Evolutionary conservation across 2,888 invertebrate genomes (phyloP).

Genomic region (Andricus quercusramuli): DNA sequence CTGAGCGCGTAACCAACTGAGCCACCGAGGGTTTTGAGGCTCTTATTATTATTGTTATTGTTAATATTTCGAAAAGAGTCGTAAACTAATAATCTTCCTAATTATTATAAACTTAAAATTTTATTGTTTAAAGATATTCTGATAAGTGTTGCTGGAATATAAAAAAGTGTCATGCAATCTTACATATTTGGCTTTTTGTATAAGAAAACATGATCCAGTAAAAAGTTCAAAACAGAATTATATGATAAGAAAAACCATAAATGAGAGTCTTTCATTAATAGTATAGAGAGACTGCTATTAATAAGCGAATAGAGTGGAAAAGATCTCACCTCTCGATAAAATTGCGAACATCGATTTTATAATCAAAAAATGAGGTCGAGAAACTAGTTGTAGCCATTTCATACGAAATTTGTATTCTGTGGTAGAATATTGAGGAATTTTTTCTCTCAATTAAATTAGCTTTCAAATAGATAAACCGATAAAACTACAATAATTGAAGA

Average conservation of each 20-base stretch:
- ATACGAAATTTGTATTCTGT: conserved; percentile 5
- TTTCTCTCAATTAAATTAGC: background rate
- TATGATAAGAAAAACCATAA: background rate
- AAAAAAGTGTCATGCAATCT: background rate
- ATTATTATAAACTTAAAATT: background rate
- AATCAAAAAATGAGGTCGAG: conserved; percentile 72
- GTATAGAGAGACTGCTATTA: background rate
- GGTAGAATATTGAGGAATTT: background rate
- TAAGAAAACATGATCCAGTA: background rate
- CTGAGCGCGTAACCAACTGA: too few species aligned
- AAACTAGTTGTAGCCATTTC: background rate
- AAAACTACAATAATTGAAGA: background rate
- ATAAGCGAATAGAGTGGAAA: conserved; percentile 41
- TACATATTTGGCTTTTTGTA: background rate
- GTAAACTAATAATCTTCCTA: background rate
- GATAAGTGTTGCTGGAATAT: background rate
- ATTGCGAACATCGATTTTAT: conserved; percentile 74
- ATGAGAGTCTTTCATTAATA: background rate
- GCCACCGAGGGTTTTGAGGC: too few species aligned
- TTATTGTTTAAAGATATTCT: background rate
- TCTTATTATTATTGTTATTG: too few species aligned
- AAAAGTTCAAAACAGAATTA: background rate
- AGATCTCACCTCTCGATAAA: conserved; percentile 70
- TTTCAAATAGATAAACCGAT: background rate
- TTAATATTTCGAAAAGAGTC: too few species aligned